Evolutionary conservation across 2,888 invertebrate genomes (phyloP), one percentile per base, ranked within the genome.

Genomic region (Tubulanus polymorphus): DNA sequence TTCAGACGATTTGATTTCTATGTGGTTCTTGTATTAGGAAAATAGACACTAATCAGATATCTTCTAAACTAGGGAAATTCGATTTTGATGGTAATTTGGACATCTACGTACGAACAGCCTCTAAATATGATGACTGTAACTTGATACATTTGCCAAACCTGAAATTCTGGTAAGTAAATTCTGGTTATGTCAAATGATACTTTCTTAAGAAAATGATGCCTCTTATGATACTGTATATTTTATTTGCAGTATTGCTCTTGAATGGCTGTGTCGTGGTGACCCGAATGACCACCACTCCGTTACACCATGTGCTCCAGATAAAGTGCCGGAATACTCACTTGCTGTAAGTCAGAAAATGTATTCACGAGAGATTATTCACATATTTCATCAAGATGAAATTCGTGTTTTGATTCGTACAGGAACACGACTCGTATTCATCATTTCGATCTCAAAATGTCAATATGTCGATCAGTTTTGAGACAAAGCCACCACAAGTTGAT

Each of bases 91-190:
- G 96, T 2, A 91, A 95, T 73, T 81, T 99, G 57, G 92, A 94
- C 79, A 91, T 97, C 67, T 93, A 89, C 72, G 93, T 95, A 1
- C 85, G 95, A 56, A 99, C 97, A 0, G 97, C 97, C 0, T 96
- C 96, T 59, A 96, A 99, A 78, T 99, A 99, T 81, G 97, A 99
- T 59, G 99, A 99, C 80, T 95, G 95, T 74, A 87, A 92, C 51
- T 84, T 99, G 63, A 80, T 99, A 32, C 91, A 93, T 73, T 83
- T 97, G 65, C 97, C 97, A 0, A 89, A 90, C 71, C 83, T 97
- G 45, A 88, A 90, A 66, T 82, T 95, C 50, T 86, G 87, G 80
- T 81, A 53, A 67, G 71, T 63, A 3, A 25, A 1, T n/a, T 51
- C 15, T 25, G 18, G 10, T 55, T 45, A 1, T 35, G 20, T 37